phyloP scores from a whole-genome alignment of 2,113 vertebrate species.

The Propithecus coquereli region DNA sequence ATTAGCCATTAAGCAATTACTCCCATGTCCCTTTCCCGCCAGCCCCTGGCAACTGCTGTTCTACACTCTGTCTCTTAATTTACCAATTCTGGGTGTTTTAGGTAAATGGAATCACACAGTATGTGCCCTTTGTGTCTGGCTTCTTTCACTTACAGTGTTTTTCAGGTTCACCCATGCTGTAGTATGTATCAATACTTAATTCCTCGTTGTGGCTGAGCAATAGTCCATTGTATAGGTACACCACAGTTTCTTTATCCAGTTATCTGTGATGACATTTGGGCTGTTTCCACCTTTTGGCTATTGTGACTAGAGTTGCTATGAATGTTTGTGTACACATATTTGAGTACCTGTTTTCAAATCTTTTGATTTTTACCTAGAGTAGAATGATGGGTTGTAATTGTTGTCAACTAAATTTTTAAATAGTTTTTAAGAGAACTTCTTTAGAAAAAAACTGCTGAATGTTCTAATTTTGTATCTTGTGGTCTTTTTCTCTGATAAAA shows the following conservation, averaged over 20 bases:
- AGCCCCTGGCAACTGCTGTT: background rate
- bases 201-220: background rate
- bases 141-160: background rate
- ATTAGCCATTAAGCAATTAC: background rate
- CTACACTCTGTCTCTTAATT: background rate
- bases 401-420: background rate
- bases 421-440: background rate
- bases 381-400: background rate
- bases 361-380: background rate
- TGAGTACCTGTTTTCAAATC: background rate
- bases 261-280: background rate
- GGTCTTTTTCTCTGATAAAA: conserved; percentile 36
- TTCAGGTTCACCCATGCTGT: background rate
- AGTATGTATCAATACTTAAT: background rate
- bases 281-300: background rate
- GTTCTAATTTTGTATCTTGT: background rate
- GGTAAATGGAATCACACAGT: background rate
- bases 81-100: background rate
- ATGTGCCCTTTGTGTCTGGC: background rate
- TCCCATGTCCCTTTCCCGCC: background rate
- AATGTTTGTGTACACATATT: background rate
- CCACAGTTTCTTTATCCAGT: background rate
- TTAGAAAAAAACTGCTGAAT: background rate
- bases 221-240: background rate
- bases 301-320: background rate